Base-by-base conservation (phyloP, 2,888 invertebrate species). In the Rotaria socialis region DNA sequence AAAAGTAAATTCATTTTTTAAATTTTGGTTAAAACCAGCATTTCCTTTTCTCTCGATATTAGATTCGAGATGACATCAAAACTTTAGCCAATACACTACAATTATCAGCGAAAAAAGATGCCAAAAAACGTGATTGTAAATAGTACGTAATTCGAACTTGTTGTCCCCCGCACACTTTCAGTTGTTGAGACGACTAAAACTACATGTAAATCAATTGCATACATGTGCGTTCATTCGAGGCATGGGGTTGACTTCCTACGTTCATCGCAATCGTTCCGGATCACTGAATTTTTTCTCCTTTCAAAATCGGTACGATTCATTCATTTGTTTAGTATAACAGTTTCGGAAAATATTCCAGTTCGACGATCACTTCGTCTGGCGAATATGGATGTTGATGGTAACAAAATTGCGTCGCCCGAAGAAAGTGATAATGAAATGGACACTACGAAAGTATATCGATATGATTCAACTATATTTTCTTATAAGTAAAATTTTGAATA, bases 61-160 rank as follows among this genome's bases (percentile, higher is more conserved):
- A 80, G 80, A 47, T 80, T 43, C 80, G 80, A 14, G 80, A 80
- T 47, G 80, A 80, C n/a, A 22, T 80, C n/a, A 80, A 80, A 80
- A 47, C 4, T 47, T 47, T 80, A n/a, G 8, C 80, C 1, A 43
- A 47, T 80, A 11, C 80, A 47, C n/a, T 80, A 47, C 80, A 80
- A 80, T n/a, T 47, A 43, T 6, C 27, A 10, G 5, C 27, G 8
- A 74, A 74, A 74, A 74, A 74, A 41, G 80, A 80, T n/a, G 11
- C 24, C 2, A 80, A 47, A 47, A 80, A 80, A 80, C 47, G n/a
- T 47, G 47, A 47, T n/a, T n/a, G 7, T 43, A 47, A 80, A 47
- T 43, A 47, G 80, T 47, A 43, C 0, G 47, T 43, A 35, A 35
- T 35, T 35, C 35, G 35, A 35, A 35, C 2, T 35, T 35, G 35